phyloP scores from a whole-genome alignment of 2,888 invertebrate genomes.

The Agrotis puta region DNA sequence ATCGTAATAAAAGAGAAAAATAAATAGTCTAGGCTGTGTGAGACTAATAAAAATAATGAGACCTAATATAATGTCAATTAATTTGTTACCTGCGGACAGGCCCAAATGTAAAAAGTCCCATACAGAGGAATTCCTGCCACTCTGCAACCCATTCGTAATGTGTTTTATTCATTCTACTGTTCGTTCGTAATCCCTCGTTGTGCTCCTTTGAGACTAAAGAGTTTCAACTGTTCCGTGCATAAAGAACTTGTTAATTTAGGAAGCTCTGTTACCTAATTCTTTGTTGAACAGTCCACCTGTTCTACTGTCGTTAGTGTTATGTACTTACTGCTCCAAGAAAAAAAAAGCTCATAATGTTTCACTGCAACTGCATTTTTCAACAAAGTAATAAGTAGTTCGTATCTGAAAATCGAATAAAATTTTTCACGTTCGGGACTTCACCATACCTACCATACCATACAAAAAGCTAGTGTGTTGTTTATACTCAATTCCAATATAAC shows the following conservation, averaged over 20 bases:
- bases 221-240: constrained; percentile 16
- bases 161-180: constrained; percentile 32
- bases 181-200: constrained; percentile 14
- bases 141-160: constrained; percentile 12
- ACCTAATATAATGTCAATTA: constrained; percentile 12
- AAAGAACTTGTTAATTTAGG: constrained; percentile 24
- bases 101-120: neutral
- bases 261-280: constrained; percentile 18
- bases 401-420: neutral
- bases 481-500: neutral
- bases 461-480: neutral
- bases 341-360: neutral
- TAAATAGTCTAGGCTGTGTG: neutral
- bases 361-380: neutral
- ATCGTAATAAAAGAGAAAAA: too few relatives aligned
- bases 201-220: constrained; percentile 30
- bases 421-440: neutral
- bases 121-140: constrained; percentile 26
- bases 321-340: neutral
- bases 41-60: neutral
- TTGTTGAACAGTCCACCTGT: constrained; percentile 1
- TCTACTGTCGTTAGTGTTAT: neutral
- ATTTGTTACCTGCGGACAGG: constrained; percentile 8
- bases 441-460: too few relatives aligned
- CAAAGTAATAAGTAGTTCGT: neutral